These are phyloP conservation scores for Hipposideros armiger DNA, from an alignment of 2,113 vertebrate genomes.

Conservation along the genomic window DNA sequence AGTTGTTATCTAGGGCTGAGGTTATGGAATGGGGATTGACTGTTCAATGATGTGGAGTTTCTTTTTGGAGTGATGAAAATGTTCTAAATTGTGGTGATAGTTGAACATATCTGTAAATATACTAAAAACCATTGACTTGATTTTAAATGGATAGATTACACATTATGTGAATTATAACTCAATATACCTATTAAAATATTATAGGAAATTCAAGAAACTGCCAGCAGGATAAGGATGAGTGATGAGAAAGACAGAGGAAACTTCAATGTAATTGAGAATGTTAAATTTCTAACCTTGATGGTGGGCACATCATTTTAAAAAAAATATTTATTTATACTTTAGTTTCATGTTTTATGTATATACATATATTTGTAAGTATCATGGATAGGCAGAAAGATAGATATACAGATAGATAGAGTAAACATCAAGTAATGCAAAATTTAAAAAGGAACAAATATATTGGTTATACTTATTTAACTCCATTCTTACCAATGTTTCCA, in stretches of 20 bases:
- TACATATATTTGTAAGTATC: background rate
- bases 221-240: background rate
- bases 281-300: background rate
- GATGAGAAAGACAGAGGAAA: background rate
- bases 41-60: background rate
- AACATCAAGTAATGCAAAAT: slow-evolving; percentile 2
- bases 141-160: background rate
- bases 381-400: background rate
- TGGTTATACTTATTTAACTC: background rate
- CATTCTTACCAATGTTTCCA: background rate
- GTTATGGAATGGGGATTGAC: background rate
- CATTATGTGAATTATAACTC: background rate
- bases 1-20: background rate
- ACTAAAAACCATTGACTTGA: background rate
- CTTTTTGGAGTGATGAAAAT: background rate
- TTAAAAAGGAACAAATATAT: background rate
- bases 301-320: background rate
- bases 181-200: background rate
- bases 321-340: background rate
- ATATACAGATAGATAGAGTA: background rate
- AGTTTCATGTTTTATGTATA: background rate
- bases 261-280: background rate
- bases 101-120: background rate
- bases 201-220: background rate
- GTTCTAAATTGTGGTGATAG: background rate